These are phyloP conservation scores for Drosophila nigrodunni DNA, from an alignment of 1,140 invertebrate genomes.

Conservation along the genomic window DNA sequence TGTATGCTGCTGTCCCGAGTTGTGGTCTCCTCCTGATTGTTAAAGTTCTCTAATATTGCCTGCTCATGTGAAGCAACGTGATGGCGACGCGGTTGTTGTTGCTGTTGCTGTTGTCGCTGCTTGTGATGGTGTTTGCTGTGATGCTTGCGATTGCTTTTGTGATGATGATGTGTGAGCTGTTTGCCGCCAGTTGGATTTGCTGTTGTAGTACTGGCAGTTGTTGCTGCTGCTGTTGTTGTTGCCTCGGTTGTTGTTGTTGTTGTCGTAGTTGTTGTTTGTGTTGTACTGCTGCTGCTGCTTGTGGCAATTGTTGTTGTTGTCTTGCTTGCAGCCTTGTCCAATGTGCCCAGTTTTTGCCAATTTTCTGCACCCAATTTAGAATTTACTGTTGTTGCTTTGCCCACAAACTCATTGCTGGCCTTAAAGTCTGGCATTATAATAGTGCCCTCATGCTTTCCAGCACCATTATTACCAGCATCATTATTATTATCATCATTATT, in stretches of 20 bases:
- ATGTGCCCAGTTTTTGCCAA: constrained; percentile 67
- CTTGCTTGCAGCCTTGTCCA: constrained; percentile 53
- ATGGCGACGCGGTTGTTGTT: constrained; percentile 61
- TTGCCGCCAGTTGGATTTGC: constrained; percentile 19
- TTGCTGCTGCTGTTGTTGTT: constrained; percentile 27
- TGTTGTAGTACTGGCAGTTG: constrained; percentile 40
- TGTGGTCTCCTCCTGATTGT: constrained; percentile 65
- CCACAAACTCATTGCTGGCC: constrained; percentile 37
- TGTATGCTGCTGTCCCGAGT: constrained; percentile 83
- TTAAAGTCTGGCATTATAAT: constrained; percentile 58
- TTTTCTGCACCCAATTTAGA: constrained; percentile 57
- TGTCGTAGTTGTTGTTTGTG: not conserved
- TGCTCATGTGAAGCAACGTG: constrained; percentile 74
- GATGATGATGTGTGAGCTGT: constrained; percentile 29
- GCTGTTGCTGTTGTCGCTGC: constrained; percentile 47
- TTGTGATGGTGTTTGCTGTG: constrained; percentile 63
- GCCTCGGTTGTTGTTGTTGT: constrained; percentile 27
- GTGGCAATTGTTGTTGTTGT: constrained; percentile 30
- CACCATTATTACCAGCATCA: constrained; percentile 18
- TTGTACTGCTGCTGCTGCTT: constrained; percentile 22
- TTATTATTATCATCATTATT: constrained; percentile 1
- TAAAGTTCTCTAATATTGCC: constrained; percentile 53
- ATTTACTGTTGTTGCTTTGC: constrained; percentile 32
- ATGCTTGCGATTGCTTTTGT: constrained; percentile 55
- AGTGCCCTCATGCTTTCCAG: constrained; percentile 34